phyloP scores from a whole-genome alignment of 2,797 vertebrate species.

The Sebastes minor region DNA sequence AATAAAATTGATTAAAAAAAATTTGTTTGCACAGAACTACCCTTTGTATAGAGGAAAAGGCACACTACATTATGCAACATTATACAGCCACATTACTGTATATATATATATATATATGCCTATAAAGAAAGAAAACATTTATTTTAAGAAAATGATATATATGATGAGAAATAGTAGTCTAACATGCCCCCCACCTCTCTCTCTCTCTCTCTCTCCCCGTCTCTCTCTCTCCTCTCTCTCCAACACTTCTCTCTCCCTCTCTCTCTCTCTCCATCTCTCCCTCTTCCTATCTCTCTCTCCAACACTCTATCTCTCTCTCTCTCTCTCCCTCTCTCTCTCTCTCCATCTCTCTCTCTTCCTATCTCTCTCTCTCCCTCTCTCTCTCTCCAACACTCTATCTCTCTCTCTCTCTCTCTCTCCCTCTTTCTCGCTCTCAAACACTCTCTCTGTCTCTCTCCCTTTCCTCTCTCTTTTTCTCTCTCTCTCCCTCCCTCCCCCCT shows the following conservation, averaged over 20 bases:
- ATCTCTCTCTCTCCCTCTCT: slow-evolving; percentile 1
- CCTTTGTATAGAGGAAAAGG: no score
- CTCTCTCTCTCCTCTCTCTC: no score
- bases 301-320: no score
- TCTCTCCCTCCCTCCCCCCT: background rate
- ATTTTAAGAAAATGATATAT: background rate
- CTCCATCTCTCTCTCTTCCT: slow-evolving; percentile 6
- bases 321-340: background rate
- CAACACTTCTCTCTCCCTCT: no score
- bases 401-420: slow-evolving; percentile 23
- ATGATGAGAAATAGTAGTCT: slow-evolving; percentile 22
- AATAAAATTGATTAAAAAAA: background rate
- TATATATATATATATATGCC: no score
- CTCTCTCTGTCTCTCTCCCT: slow-evolving; percentile 19
- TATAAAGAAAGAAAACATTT: background rate
- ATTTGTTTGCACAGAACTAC: background rate
- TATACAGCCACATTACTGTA: background rate
- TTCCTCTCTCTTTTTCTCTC: background rate
- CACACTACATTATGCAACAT: background rate
- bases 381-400: background rate
- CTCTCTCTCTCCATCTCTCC: background rate
- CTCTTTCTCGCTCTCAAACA: background rate
- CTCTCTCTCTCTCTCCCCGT: slow-evolving; percentile 21
- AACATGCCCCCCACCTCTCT: background rate
- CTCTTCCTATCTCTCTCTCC: background rate